phyloP scores from a whole-genome alignment of 2,113 vertebrate species.

The Callipepla squamata region DNA sequence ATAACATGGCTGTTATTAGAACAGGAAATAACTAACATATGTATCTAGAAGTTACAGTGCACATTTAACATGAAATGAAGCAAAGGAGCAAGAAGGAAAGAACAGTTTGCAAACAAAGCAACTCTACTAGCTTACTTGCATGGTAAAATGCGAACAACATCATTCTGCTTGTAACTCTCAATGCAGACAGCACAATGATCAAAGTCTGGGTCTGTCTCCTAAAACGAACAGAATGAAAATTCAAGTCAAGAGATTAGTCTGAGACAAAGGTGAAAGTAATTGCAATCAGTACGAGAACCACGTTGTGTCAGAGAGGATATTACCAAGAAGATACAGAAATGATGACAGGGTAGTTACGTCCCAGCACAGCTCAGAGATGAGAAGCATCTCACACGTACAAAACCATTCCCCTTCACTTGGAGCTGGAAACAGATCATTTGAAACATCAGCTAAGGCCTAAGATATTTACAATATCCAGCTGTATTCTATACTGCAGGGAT shows the following conservation, averaged over 20 bases:
- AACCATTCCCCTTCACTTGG: background rate
- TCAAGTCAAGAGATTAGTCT: conserved; percentile 45
- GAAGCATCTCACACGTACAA: background rate
- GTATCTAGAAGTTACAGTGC: background rate
- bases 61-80: background rate
- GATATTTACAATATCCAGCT: background rate
- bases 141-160: conserved; percentile 94
- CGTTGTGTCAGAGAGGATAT: background rate
- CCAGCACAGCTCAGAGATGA: background rate
- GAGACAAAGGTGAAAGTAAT: background rate
- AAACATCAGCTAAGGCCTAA: background rate
- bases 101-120: conserved; percentile 26
- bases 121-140: conserved; percentile 90
- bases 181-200: conserved; percentile 98
- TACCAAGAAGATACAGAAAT: background rate
- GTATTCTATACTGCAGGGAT: background rate
- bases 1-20: background rate
- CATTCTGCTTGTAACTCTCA: conserved; percentile 96
- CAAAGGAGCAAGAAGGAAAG: background rate
- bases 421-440: background rate
- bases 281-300: background rate
- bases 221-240: conserved; percentile 65
- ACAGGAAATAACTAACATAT: background rate
- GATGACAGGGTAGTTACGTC: background rate
- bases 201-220: conserved; percentile 98